Conservation (phyloP, 2,113 vertebrate species). For the Tachycineta bicolor region DNA sequence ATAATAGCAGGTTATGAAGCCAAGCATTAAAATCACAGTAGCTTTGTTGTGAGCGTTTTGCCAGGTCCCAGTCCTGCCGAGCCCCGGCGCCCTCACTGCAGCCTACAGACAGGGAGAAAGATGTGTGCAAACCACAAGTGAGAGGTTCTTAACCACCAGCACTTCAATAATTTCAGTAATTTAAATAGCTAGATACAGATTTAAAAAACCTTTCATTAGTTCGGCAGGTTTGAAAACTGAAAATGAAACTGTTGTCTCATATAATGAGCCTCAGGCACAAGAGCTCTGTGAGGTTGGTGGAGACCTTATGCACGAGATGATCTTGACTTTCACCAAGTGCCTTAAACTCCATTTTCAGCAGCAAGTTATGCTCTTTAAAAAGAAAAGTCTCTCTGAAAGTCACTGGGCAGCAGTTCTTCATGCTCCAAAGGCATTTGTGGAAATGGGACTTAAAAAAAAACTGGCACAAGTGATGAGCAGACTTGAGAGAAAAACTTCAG, state of each 20-base stretch:
- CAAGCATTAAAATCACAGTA: background rate
- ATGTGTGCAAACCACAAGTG: background rate
- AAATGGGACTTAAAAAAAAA: background rate
- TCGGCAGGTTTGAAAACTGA: background rate
- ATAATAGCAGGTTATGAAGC: background rate
- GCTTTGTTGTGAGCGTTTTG: background rate
- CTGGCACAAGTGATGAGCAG: background rate
- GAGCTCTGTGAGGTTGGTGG: background rate
- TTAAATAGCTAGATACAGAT: background rate
- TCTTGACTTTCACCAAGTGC: background rate
- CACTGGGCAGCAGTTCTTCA: background rate
- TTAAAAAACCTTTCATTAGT: background rate
- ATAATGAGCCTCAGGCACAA: background rate
- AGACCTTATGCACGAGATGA: fast-evolving
- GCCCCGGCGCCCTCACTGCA: background rate
- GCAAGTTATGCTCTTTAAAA: background rate
- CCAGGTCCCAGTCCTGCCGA: background rate
- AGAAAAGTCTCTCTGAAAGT: background rate
- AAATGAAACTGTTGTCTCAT: background rate
- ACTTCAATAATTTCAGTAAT: background rate
- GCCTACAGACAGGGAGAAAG: background rate
- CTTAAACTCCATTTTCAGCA: background rate
- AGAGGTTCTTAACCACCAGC: background rate
- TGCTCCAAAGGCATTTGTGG: background rate
- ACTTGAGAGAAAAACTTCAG: background rate